Percentiles rank a stretch among this genome's conserved stretches.
phyloP scores from a whole-genome alignment of 2,888 invertebrate species.

The Pandemis heparana region DNA sequence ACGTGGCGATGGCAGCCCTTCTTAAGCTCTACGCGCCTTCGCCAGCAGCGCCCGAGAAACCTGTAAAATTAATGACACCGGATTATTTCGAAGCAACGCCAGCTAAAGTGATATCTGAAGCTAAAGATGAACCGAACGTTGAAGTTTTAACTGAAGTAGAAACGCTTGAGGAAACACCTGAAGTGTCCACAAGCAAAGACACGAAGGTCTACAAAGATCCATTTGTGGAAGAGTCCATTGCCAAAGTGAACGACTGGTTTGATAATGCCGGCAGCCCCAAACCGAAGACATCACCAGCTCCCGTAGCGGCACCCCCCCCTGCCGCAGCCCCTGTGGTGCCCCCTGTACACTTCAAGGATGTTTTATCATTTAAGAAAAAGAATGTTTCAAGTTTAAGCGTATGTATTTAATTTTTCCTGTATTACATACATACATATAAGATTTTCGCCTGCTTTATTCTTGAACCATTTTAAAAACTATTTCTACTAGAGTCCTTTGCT shows the following conservation, averaged over 20 bases:
- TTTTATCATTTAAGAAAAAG: constrained; percentile 58
- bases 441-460: too few species aligned
- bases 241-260: constrained; percentile 61
- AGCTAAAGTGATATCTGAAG: not conserved
- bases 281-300: constrained; percentile 32
- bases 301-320: not conserved
- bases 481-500: not conserved
- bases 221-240: constrained; percentile 53
- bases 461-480: too few species aligned
- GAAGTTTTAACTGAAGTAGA: not conserved
- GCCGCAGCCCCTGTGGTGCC: not conserved
- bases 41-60: constrained; percentile 38
- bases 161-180: not conserved
- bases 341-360: constrained; percentile 45
- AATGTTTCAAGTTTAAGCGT: constrained; percentile 30
- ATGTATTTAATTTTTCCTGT: not conserved
- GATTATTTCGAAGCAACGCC: constrained; percentile 54
- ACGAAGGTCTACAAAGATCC: constrained; percentile 42
- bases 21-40: constrained; percentile 58
- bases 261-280: constrained; percentile 45
- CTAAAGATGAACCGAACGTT: constrained; percentile 1
- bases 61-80: constrained; percentile 60
- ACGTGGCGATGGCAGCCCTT: constrained; percentile 67
- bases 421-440: not conserved
- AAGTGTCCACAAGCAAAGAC: not conserved